phyloP scores from a whole-genome alignment of 2,113 vertebrate genomes.

The Pseudorectes ferrugineus region DNA sequence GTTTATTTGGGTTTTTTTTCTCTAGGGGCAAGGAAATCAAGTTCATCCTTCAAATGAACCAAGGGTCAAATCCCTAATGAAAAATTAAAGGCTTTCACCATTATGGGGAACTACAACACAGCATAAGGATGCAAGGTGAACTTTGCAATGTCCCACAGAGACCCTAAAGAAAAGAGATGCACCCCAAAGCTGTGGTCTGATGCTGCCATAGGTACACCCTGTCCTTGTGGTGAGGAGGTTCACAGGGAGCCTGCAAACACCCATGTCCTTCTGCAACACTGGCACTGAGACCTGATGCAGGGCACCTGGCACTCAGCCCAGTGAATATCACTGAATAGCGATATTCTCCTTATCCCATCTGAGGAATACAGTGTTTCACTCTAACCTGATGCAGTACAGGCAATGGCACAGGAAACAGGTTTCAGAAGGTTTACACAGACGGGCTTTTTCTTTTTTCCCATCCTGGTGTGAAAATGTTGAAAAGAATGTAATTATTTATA shows the following conservation, averaged over 20 bases:
- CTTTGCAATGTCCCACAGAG: background rate
- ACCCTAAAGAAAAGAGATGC: background rate
- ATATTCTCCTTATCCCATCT: background rate
- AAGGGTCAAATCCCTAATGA: background rate
- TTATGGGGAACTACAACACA: background rate
- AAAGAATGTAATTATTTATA: background rate
- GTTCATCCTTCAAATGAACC: background rate
- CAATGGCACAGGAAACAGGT: background rate
- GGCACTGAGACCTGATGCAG: background rate
- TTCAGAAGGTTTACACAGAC: background rate
- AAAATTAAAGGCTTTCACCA: background rate
- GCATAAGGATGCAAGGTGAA: background rate
- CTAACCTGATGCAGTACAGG: background rate
- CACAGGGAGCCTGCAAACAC: background rate
- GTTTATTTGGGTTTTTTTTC: background rate
- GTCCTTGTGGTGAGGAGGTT: fast-evolving
- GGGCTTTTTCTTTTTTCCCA: fast-evolving
- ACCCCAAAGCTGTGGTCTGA: background rate
- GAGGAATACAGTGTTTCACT: background rate
- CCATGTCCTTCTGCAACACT: background rate
- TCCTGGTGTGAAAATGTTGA: background rate
- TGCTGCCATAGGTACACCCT: background rate
- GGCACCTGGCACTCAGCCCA: background rate
- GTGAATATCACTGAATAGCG: fast-evolving
- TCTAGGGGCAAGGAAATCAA: background rate